A percentile compares a stretch with the other conserved stretches of the same genome.
These are phyloP conservation scores for Drymonia ruficornis DNA, from an alignment of 2,888 invertebrate species.

Conservation along the genomic window DNA sequence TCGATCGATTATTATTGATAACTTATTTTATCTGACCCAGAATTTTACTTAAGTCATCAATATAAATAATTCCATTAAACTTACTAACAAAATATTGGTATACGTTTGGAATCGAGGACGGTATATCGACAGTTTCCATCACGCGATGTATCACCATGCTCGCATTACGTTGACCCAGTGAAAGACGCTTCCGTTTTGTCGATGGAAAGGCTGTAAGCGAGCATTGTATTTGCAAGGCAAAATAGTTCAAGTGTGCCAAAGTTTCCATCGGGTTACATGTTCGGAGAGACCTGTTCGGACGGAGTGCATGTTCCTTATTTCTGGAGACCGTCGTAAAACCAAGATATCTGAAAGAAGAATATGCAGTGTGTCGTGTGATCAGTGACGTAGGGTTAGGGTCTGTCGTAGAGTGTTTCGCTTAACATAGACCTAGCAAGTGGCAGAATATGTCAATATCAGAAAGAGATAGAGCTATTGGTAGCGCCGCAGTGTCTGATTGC, in stretches of 20 bases:
- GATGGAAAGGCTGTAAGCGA: constrained; percentile 6
- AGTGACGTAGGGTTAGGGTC: no score
- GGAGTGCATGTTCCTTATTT: neutral
- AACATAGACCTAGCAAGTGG: no score
- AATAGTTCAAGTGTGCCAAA: neutral
- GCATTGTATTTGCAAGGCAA: neutral
- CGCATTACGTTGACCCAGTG: constrained; percentile 31
- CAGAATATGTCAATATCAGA: no score
- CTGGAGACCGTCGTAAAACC: neutral
- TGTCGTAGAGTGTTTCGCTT: no score
- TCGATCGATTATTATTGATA: neutral
- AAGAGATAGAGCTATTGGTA: constrained; percentile 36
- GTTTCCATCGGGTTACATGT: no score
- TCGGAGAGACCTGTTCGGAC: no score
- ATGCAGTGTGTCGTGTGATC: neutral
- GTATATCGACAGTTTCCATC: constrained; percentile 38
- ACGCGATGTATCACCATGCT: constrained; percentile 52
- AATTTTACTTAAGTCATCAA: neutral
- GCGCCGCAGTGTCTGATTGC: constrained; percentile 37
- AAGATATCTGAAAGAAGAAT: neutral
- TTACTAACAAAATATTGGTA: constrained; percentile 34
- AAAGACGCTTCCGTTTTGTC: constrained; percentile 4
- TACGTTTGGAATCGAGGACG: constrained; percentile 32
- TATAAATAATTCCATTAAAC: neutral
- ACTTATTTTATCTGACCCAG: neutral